phyloP scores from a whole-genome alignment of 2,797 vertebrate genomes.

The Percopsis omiscomaycus region DNA sequence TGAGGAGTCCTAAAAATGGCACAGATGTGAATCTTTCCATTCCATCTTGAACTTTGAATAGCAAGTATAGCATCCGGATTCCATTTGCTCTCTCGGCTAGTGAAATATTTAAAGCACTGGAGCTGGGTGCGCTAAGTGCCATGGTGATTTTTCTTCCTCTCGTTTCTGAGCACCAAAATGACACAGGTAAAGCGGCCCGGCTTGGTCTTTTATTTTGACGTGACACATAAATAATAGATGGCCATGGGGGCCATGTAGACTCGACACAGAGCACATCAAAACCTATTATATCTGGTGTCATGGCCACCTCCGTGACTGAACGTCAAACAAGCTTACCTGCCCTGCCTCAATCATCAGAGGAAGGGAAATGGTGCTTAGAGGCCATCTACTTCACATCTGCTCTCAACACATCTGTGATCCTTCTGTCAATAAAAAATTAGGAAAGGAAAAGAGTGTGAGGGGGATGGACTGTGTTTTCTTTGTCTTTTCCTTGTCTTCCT shows the following conservation, averaged over 20 bases:
- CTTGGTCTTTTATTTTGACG: constrained; percentile 42
- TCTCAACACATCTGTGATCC: constrained; percentile 19
- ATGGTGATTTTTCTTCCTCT: constrained; percentile 25
- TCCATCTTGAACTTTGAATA: constrained; percentile 73
- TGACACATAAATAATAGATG: constrained; percentile 61
- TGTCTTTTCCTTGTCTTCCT: constrained; percentile 38
- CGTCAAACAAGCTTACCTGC: constrained; percentile 15
- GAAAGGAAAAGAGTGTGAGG: constrained; percentile 19
- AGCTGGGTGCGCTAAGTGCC: constrained; percentile 53
- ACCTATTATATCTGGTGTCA: constrained; percentile 27
- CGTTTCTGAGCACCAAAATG: constrained; percentile 37
- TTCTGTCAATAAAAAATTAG: constrained; percentile 30
- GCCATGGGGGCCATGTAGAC: constrained; percentile 8
- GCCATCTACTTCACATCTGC: constrained; percentile 12
- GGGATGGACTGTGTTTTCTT: constrained; percentile 4
- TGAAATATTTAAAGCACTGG: constrained; percentile 75
- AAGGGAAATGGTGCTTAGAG: no score
- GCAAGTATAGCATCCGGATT: constrained; percentile 57
- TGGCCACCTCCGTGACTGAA: constrained; percentile 21
- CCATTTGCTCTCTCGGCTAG: constrained; percentile 63
- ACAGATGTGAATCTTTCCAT: constrained; percentile 67
- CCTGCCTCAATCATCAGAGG: constrained; percentile 4
- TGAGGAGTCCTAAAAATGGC: constrained; percentile 55
- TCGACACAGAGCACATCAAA: constrained; percentile 38
- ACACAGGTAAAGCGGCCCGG: constrained; percentile 24